Conservation (phyloP, 2,888 invertebrate genomes). For the Eledone cirrhosa region DNA sequence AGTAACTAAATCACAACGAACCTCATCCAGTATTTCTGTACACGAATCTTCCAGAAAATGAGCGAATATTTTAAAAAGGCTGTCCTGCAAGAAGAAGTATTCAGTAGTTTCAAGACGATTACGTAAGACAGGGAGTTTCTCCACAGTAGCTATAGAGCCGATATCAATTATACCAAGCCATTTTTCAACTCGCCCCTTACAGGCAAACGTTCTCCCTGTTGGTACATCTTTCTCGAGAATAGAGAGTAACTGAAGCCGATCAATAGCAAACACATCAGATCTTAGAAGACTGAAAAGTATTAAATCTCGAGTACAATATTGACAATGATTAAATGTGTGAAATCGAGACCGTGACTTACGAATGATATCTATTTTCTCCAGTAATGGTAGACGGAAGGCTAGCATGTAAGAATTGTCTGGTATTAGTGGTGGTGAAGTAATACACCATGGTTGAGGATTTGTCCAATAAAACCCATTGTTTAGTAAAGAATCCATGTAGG, state of each 20-base stretch:
- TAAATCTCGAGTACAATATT: conserved; percentile 7
- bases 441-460: not conserved
- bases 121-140: not conserved
- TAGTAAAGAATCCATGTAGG: conserved; percentile 10
- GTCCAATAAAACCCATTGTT: not conserved
- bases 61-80: conserved; percentile 12
- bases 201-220: not conserved
- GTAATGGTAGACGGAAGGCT: not conserved
- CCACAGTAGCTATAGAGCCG: not conserved
- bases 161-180: conserved; percentile 13
- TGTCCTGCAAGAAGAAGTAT: conserved; percentile 11
- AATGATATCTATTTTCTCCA: not conserved
- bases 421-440: not conserved
- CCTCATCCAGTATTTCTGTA: not conserved
- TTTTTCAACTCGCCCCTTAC: conserved; percentile 2
- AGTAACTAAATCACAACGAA: not conserved
- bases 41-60: conserved; percentile 16
- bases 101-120: not conserved
- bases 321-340: conserved; percentile 11
- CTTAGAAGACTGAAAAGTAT: not conserved
- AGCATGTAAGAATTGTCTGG: not conserved
- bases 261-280: conserved; percentile 11
- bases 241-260: not conserved
- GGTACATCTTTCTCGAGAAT: conserved; percentile 1
- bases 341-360: conserved; percentile 2